Base-by-base conservation (phyloP, 2,888 invertebrate species). In the Troides oblongomaculatus region DNA sequence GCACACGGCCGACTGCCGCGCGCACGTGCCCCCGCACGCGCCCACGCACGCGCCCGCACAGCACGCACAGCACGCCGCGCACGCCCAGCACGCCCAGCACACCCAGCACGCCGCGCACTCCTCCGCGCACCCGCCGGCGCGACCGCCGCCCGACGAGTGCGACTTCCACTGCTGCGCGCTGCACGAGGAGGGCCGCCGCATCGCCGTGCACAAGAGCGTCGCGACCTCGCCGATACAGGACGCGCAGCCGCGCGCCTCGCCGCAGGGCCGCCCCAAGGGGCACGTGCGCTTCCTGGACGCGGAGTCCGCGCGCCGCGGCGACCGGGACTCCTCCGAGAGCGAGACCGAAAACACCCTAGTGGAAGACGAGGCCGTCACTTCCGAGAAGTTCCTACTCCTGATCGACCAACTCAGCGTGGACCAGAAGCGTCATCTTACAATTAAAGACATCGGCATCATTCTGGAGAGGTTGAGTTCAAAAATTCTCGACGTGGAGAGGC, bases 81-180 rank as follows among this genome's bases (percentile, higher is more conserved):
- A 66, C 96, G 88, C 95, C 86, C 95, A 95, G 95, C 95, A 81
- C 93, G 93, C 93, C 92, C 81, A 79, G 62, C 79, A 79, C 73
- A 71, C 74, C 94, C 84, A 94, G 79, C 94, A 96, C 64, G 96
- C 96, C 90, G 96, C 96, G 86, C 80, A 94, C 94, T 78, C 95
- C 81, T 95, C 93, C 92, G 81, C 79, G 62, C 79, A 79, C 73
- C 84, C 94, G 79, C 94, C 96, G 89, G 96, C 96, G 86, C 79
- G 94, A 94, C 78, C 82, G 84, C 93, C 82, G 85, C 93, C 93
- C 76, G 97, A 98, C 81, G 97, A 98, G 90, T 98, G 98, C 93
- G 98, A 98, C 93, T 98, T 98, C 92, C 98, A 98, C 89, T 98
- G 98, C 90, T 98, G 98, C 93, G 97, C 98, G 75, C 93, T 98